Evolutionary conservation across 2,113 vertebrate genomes (phyloP).

Genomic region (Gymnogyps californianus): DNA sequence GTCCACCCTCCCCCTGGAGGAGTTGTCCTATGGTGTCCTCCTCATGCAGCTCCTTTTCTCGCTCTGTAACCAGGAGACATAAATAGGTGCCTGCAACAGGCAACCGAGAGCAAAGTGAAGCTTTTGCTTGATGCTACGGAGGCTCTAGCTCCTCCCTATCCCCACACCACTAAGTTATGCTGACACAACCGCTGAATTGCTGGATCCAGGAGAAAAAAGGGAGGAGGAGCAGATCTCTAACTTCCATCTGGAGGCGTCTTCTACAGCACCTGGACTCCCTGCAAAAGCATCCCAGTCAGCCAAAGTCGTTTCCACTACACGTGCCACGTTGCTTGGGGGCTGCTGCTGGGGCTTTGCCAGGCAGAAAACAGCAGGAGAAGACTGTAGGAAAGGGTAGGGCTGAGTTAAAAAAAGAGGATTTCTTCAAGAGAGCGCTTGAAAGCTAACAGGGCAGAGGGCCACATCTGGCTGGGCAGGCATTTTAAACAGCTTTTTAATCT

Average conservation of each 20-base stretch:
- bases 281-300: neutral
- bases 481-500: slow-evolving; percentile 13
- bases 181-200: neutral
- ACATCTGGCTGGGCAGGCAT: neutral
- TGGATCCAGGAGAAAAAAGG: neutral
- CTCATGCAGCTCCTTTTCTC: neutral
- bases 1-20: neutral
- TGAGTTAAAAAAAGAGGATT: neutral
- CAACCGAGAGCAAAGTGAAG: neutral
- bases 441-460: neutral
- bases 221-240: neutral
- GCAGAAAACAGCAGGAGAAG: neutral
- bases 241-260: neutral
- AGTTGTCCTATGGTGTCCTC: neutral
- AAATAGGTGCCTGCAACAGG: neutral
- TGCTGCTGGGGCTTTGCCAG: slow-evolving; percentile 5
- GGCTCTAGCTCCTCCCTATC: neutral
- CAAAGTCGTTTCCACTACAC: neutral
- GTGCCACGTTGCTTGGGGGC: neutral
- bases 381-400: neutral
- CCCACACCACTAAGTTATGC: neutral
- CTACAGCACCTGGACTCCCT: neutral
- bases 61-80: neutral
- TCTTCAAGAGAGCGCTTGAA: neutral
- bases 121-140: neutral